Conservation (phyloP, 2,797 vertebrate genomes). For the Coreius guichenoti region DNA sequence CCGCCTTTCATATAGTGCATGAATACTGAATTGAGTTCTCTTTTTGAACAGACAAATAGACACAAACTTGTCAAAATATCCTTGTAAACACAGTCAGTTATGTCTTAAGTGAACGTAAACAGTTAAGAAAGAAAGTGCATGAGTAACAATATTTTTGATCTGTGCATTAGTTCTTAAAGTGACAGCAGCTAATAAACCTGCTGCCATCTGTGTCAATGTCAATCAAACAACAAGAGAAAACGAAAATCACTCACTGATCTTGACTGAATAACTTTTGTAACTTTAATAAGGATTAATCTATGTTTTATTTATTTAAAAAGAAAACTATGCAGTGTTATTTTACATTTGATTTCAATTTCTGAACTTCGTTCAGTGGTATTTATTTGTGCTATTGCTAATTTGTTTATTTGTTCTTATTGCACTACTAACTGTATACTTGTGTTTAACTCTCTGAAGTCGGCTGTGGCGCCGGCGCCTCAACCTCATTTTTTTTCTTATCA, state of each 20-base stretch:
- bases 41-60: not conserved
- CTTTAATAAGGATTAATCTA: not conserved
- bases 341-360: not conserved
- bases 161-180: not conserved
- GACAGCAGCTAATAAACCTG: not conserved
- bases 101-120: no score
- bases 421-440: not conserved
- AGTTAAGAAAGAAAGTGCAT: not conserved
- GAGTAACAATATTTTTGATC: not conserved
- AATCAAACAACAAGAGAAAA: not conserved
- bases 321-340: not conserved
- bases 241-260: not conserved
- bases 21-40: not conserved
- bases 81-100: not conserved
- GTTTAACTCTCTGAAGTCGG: no score
- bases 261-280: not conserved
- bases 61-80: not conserved
- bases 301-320: not conserved
- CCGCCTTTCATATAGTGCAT: not conserved
- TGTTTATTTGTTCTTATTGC: not conserved
- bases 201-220: not conserved
- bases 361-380: not conserved
- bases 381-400: not conserved
- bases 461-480: no score
- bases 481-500: no score